phyloP scores from a whole-genome alignment of 2,113 vertebrate genomes.

The Athene cunicularia region DNA sequence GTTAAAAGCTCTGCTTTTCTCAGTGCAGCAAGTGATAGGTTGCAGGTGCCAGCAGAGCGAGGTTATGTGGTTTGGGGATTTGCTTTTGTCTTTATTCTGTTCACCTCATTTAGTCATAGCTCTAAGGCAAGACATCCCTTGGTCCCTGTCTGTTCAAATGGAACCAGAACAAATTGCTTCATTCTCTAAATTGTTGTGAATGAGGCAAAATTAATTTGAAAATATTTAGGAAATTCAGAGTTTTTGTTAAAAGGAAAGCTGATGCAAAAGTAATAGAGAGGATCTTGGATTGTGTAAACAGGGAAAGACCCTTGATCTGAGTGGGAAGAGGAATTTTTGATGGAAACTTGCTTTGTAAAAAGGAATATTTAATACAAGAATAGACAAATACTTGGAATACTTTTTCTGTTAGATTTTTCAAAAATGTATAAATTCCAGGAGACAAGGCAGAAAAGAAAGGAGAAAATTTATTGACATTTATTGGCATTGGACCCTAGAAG shows the following conservation, averaged over 20 bases:
- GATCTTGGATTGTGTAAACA: not conserved
- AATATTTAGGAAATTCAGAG: not conserved
- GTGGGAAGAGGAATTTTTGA: not conserved
- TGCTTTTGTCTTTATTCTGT: not conserved
- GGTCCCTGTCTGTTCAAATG: not conserved
- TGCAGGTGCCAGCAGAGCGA: not conserved
- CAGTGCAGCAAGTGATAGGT: not conserved
- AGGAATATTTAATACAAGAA: not conserved
- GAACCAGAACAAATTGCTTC: not conserved
- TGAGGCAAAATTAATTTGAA: not conserved
- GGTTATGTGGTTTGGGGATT: not conserved
- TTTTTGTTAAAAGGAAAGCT: not conserved
- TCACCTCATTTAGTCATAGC: not conserved
- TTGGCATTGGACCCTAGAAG: accelerated
- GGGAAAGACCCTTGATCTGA: not conserved
- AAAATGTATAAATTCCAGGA: not conserved
- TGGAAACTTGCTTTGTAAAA: not conserved
- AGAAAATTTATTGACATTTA: not conserved
- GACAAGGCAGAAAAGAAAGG: not conserved
- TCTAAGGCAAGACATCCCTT: not conserved
- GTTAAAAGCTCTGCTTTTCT: not conserved
- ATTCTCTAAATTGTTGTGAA: not conserved
- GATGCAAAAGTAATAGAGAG: not conserved
- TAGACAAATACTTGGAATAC: not conserved
- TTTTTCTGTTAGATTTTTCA: not conserved